Base-by-base conservation (phyloP, 2,797 vertebrate genomes). In the Betta splendens region DNA sequence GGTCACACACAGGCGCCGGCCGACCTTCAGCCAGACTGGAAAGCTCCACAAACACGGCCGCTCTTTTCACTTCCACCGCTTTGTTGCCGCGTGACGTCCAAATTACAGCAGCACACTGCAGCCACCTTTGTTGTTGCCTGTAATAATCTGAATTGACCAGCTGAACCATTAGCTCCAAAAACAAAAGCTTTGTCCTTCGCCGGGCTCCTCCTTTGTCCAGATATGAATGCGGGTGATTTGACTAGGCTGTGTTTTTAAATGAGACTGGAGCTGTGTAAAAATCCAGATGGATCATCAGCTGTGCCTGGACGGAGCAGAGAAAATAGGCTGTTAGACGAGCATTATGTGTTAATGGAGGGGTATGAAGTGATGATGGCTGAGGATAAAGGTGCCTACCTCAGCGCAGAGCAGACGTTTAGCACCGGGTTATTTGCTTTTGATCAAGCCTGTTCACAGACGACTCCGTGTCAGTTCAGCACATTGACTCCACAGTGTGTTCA, bases 271-370 rank as follows among this genome's bases (percentile, higher is more conserved):
- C 26, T 5, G 54, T 48, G 25, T 73, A 67, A 71, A 72, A 68
- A 52, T 60, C 66, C 72, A 80, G 67, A 79, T 79, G 65, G 72
- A 70, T 68, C 39, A 69, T 69, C 49, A 77, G 5, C 55, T 65
- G 35, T 25, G 32, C 61, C 18, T 62, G 56, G 40, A 74, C 54
- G 37, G 32, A 64, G 70, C 40, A 68, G 56, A 60, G 48, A 59
- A 55, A 62, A 47, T 42, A 17, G 62, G 42, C 31, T 59, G 48
- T 76, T 69, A 62, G 22, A 69, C 64, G 58, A 55, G 64, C 64
- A 69, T 81, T 70, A 75, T 72, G 28, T 57, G 51, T 53, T 65
- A 64, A 79, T 77, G 20, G 45, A 67, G 18, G 55, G 52, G 12
- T 50, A 32, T 42, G 40, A 64, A 46, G 56, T 58, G 39, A 50